phyloP scores from a whole-genome alignment of 2,888 invertebrate genomes.

The Caenorhabditis sp. region DNA sequence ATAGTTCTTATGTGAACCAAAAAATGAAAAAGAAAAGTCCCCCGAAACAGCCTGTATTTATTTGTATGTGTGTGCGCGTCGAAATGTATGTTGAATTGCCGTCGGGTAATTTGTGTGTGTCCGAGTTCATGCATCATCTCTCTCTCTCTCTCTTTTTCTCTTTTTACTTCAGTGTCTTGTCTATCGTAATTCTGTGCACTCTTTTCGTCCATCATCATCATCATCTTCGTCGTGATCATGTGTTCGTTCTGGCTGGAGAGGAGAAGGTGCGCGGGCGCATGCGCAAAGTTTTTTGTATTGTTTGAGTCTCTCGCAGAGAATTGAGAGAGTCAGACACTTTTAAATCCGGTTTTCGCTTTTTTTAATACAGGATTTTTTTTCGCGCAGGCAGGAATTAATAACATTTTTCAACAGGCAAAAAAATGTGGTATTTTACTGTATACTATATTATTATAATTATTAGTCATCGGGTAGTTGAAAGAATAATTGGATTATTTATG shows the following conservation, averaged over 20 bases:
- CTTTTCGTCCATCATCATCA: slow-evolving; percentile 1
- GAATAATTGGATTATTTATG: slow-evolving; percentile 11
- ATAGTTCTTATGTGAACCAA: no score
- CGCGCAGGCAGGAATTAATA: not conserved
- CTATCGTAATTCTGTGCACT: not conserved
- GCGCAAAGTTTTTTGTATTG: slow-evolving; percentile 17
- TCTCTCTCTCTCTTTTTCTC: slow-evolving; percentile 8
- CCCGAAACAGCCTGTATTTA: slow-evolving; percentile 17
- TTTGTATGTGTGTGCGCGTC: slow-evolving; percentile 15
- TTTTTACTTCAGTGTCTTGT: not conserved
- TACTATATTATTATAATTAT: not conserved
- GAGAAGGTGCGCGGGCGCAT: not conserved
- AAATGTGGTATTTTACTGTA: not conserved
- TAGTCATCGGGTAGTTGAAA: not conserved
- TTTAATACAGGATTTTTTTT: not conserved
- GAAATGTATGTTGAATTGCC: slow-evolving; percentile 9
- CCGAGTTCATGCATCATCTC: slow-evolving; percentile 31
- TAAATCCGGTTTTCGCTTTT: slow-evolving; percentile 3
- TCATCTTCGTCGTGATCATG: slow-evolving; percentile 20
- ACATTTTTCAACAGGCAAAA: not conserved
- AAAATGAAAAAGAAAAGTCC: not conserved
- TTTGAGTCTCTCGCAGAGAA: not conserved
- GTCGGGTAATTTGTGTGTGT: not conserved
- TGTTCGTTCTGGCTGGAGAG: slow-evolving; percentile 18
- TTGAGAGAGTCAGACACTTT: slow-evolving; percentile 4